Evolutionary conservation across 2,113 vertebrate species (phyloP).

Genomic region (Mastomys coucha): DNA sequence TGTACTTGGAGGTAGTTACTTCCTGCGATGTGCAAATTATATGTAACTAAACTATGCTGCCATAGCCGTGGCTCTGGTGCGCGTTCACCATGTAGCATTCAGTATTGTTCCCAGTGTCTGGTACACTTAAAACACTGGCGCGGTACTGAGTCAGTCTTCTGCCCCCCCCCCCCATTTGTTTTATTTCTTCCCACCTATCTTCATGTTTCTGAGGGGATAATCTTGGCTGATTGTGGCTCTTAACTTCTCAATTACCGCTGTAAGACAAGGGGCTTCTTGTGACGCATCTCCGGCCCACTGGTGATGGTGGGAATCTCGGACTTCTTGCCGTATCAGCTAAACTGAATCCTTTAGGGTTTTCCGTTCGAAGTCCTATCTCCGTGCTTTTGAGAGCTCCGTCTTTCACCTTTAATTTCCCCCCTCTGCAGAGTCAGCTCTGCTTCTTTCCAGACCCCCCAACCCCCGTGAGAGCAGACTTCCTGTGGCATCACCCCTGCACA

Average conservation of each 20-base stretch:
- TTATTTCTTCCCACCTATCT: background rate
- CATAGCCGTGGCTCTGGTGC: background rate
- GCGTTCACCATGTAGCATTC: background rate
- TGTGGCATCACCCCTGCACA: too few species aligned
- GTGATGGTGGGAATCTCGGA: background rate
- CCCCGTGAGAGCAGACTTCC: background rate
- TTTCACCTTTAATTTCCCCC: background rate
- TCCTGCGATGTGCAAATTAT: background rate
- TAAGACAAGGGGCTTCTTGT: background rate
- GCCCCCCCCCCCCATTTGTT: background rate
- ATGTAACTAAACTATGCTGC: background rate
- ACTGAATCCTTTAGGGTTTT: background rate
- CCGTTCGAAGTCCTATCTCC: rapidly evolving
- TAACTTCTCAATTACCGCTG: background rate
- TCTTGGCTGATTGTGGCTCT: background rate
- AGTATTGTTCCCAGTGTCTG: background rate
- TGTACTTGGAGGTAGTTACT: constrained; percentile 16
- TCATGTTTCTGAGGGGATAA: background rate
- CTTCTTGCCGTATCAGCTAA: background rate
- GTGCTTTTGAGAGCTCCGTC: background rate
- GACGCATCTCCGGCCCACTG: rapidly evolving
- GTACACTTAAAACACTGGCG: too few species aligned
- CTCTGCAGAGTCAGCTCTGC: background rate
- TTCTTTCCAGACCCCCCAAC: background rate
- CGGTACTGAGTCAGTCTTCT: too few species aligned